Base-by-base conservation (phyloP, 2,888 invertebrate genomes). In the Ptilodon capucinus region DNA sequence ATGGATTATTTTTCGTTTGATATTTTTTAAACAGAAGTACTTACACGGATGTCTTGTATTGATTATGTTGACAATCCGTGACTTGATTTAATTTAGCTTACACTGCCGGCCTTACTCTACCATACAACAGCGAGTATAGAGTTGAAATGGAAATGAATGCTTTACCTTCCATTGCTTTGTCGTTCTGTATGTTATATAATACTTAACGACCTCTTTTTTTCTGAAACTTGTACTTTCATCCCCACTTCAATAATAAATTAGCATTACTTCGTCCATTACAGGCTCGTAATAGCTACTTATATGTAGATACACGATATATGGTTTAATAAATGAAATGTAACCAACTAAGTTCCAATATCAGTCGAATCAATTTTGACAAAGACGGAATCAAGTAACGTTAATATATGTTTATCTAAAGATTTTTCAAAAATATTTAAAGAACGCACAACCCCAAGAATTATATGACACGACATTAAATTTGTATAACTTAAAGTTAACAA, bases 381-480 rank as follows among this genome's bases (percentile, higher is more conserved):
- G 84, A 88, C 84, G 84, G 85, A 84, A 79, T 81, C 70, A 81
- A 81, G 74, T 79, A 76, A 73, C 75, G 78, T 76, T 72, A 71
- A 64, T 48, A 50, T 14, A 18, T n/a, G n/a, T 46, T 53, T 51
- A 58, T 58, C 40, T 70, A 73, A 72, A 72, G 59, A 61, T 71
- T 78, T n/a, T 74, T 72, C 54, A 74, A 72, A 79, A n/a, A n/a
- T n/a, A 71, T 74, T 74, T 66, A 35, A 80, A 76, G 64, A 82
- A 81, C 78, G 75, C 88, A 89, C 89, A 88, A 89, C 88, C 87
- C 71, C 75, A 66, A 74, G 74, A 79, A 77, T 79, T 70, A 72
- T 66, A 56, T 72, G 64, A 73, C 55, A 70, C 67, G 61, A 72
- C 64, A 76, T 80, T 81, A 48, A 79, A 80, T 84, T 79, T 81